A percentile compares a stretch with the other conserved stretches of the same genome.
These are phyloP conservation scores for Ceriagrion tenellum DNA, from an alignment of 2,888 invertebrate species.

Conservation along the genomic window DNA sequence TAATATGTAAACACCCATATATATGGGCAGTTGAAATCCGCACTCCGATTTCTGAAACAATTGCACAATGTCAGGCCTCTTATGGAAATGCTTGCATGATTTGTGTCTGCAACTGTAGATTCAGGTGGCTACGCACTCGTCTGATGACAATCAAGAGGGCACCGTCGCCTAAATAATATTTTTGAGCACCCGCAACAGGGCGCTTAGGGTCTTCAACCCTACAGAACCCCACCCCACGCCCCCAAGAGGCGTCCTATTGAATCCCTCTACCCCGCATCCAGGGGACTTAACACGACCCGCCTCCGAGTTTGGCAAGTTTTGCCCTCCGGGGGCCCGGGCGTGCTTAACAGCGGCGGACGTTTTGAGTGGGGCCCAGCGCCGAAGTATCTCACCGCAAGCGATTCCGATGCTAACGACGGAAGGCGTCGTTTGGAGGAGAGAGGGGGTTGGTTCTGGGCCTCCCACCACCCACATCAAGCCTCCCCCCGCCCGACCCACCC, in stretches of 20 bases:
- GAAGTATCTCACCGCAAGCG: constrained; percentile 11
- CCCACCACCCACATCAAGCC: background rate
- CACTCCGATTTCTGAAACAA: too few relatives aligned
- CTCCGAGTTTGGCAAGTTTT: background rate
- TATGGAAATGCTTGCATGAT: too few relatives aligned
- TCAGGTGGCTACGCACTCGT: background rate
- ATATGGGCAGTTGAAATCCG: too few relatives aligned
- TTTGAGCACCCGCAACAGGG: background rate
- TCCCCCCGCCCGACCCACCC: background rate
- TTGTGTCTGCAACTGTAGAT: background rate
- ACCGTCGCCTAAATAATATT: background rate
- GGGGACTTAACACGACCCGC: background rate
- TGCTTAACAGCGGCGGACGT: constrained; percentile 8
- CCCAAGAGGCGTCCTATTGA: background rate
- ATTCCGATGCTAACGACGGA: constrained; percentile 16
- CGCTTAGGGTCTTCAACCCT: background rate
- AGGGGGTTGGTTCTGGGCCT: background rate
- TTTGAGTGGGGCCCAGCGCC: background rate
- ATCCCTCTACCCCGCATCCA: background rate
- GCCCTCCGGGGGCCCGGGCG: background rate
- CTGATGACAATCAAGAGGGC: background rate
- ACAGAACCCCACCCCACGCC: too few relatives aligned
- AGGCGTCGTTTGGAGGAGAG: background rate
- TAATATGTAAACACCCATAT: too few relatives aligned
- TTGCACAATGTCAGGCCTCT: too few relatives aligned